Evolutionary conservation across 2,113 vertebrate genomes (phyloP).

Genomic region (Nematolebias whitei): DNA sequence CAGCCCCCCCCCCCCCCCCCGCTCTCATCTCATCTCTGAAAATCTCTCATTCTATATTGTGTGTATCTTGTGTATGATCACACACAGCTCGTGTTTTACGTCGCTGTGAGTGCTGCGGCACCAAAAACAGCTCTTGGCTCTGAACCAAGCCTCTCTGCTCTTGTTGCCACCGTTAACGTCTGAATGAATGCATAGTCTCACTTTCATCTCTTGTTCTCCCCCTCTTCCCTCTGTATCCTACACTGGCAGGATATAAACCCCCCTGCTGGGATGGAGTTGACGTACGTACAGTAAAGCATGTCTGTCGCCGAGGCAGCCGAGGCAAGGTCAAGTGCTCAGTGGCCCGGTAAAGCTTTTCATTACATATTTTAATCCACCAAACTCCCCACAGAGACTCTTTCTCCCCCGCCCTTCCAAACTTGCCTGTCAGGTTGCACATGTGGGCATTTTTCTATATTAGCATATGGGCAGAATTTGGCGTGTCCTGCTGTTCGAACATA

Average conservation of each 20-base stretch:
- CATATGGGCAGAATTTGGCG: slow-evolving; percentile 25
- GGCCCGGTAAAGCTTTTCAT: slow-evolving; percentile 54
- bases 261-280: slow-evolving; percentile 45
- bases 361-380: slow-evolving; percentile 53
- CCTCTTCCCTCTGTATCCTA: background rate
- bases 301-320: slow-evolving; percentile 47
- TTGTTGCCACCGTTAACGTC: slow-evolving; percentile 52
- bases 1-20: slow-evolving; percentile 30
- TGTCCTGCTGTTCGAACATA: slow-evolving; percentile 26
- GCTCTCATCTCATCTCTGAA: slow-evolving; percentile 59
- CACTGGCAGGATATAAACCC: slow-evolving; percentile 30
- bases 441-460: slow-evolving; percentile 40
- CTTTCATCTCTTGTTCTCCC: slow-evolving; percentile 32
- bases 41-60: slow-evolving; percentile 41
- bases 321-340: slow-evolving; percentile 65
- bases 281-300: slow-evolving; percentile 42
- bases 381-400: slow-evolving; percentile 42
- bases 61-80: background rate
- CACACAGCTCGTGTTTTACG: slow-evolving; percentile 15
- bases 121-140: slow-evolving; percentile 23
- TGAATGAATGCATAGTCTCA: slow-evolving; percentile 37
- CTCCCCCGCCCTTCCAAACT: background rate
- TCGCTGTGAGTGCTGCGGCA: slow-evolving; percentile 10
- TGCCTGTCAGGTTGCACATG: slow-evolving; percentile 24
- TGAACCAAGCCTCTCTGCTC: slow-evolving; percentile 29